These are phyloP conservation scores for Cephalopachus bancanus DNA, from an alignment of 2,797 vertebrate genomes.

Conservation along the genomic window DNA sequence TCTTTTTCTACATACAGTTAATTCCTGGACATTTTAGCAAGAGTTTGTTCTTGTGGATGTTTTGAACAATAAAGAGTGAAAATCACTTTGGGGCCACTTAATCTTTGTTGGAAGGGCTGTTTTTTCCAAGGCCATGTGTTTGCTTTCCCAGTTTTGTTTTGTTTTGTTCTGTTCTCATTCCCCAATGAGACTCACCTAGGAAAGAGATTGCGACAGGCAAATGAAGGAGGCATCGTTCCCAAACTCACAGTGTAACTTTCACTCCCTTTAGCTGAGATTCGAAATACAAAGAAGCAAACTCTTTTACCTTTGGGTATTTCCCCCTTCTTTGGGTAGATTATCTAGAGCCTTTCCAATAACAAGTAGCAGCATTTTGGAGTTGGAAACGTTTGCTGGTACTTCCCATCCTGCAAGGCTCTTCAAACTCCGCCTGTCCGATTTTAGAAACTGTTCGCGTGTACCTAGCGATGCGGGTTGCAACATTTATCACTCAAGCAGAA, in stretches of 20 bases:
- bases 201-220: background rate
- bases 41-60: slow-evolving; percentile 55
- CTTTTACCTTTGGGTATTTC: background rate
- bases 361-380: slow-evolving; percentile 34
- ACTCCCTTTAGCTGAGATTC: background rate
- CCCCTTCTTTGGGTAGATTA: background rate
- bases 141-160: slow-evolving; percentile 12
- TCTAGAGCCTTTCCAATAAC: background rate
- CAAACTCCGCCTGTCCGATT: slow-evolving; percentile 26
- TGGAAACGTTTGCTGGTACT: slow-evolving; percentile 3
- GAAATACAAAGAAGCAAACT: background rate
- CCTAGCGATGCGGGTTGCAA: background rate
- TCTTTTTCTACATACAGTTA: background rate
- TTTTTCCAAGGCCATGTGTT: background rate
- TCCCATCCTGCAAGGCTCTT: slow-evolving; percentile 4
- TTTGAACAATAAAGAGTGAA: slow-evolving; percentile 69
- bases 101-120: slow-evolving; percentile 11
- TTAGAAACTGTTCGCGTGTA: background rate
- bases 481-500: slow-evolving; percentile 47
- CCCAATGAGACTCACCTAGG: background rate
- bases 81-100: slow-evolving; percentile 38
- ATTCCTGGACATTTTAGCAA: slow-evolving; percentile 51
- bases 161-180: background rate
- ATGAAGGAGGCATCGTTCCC: background rate
- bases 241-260: background rate